Conservation (phyloP, 2,797 vertebrate species). For the Coccyzus lansbergi region DNA sequence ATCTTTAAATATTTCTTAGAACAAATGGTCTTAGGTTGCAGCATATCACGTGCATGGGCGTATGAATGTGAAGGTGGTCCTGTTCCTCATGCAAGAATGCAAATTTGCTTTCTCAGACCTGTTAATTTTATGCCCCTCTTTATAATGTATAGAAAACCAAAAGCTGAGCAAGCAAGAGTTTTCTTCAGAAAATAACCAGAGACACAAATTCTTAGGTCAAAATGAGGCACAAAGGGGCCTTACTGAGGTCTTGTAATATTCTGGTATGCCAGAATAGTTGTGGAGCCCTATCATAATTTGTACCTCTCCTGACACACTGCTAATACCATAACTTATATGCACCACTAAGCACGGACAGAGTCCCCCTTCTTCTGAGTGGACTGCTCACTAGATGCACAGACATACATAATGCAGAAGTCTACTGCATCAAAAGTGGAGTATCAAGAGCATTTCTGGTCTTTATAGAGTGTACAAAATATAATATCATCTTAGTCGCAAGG, state of each 20-base stretch:
- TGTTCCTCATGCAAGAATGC: neutral
- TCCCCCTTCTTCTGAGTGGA: neutral
- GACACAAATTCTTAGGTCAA: neutral
- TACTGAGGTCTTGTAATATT: neutral
- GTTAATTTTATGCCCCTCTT: neutral
- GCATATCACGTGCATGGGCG: neutral
- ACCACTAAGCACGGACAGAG: neutral
- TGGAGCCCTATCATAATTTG: neutral
- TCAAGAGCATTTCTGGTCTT: slow-evolving; percentile 4
- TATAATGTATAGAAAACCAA: neutral
- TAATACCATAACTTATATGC: neutral
- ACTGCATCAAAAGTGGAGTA: neutral
- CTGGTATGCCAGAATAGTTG: neutral
- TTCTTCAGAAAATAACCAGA: neutral
- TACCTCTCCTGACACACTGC: neutral
- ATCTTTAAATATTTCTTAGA: slow-evolving; percentile 88
- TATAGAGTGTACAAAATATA: neutral
- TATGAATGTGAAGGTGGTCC: neutral
- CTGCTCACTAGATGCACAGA: neutral
- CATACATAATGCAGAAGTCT: neutral
- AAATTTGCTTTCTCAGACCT: neutral
- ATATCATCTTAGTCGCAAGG: neutral
- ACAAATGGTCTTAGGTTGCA: slow-evolving; percentile 77
- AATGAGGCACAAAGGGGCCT: neutral
- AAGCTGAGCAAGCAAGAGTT: neutral